Evolutionary conservation across 2,888 invertebrate species (phyloP).

Genomic region (Hirtodrosophila alboralis): DNA sequence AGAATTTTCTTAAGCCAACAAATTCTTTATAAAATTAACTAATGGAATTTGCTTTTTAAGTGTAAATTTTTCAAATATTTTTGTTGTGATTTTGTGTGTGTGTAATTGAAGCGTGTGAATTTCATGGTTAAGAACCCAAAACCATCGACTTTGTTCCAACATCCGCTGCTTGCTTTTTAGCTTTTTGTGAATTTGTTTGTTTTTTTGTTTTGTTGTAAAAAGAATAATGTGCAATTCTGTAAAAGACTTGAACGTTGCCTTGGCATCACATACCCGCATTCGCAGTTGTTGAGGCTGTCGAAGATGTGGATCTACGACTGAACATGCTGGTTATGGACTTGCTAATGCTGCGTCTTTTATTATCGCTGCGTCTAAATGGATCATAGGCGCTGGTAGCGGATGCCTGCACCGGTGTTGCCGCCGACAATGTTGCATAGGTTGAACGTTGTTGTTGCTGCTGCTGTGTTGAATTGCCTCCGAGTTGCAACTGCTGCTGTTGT

Average conservation of each 20-base stretch:
- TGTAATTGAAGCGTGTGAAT: constrained; percentile 23
- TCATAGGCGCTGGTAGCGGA: constrained; percentile 84
- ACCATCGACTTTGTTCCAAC: constrained; percentile 68
- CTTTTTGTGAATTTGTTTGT: constrained; percentile 38
- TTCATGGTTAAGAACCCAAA: constrained; percentile 52
- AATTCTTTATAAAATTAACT: no score
- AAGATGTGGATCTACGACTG: constrained; percentile 85
- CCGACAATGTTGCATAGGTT: constrained; percentile 81
- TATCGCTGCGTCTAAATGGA: constrained; percentile 87
- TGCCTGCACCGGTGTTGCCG: constrained; percentile 82
- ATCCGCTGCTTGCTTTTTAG: constrained; percentile 58
- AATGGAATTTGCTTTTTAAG: no score
- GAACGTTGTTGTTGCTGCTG: constrained; percentile 71
- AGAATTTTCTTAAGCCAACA: no score
- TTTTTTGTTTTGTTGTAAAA: constrained; percentile 36
- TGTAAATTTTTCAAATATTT: no score
- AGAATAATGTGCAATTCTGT: constrained; percentile 34
- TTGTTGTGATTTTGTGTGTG: constrained; percentile 20
- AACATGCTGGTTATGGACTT: constrained; percentile 91
- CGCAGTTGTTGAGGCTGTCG: constrained; percentile 25
- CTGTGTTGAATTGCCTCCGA: constrained; percentile 33
- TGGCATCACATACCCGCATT: constrained; percentile 33
- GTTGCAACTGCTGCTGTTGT: constrained; percentile 84
- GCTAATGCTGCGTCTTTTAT: constrained; percentile 90
- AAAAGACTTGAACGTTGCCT: background rate